A percentile compares a stretch with the other conserved stretches of the same genome.
Conservation (phyloP, 2,888 invertebrate species). For the Hemithea aestivaria region DNA sequence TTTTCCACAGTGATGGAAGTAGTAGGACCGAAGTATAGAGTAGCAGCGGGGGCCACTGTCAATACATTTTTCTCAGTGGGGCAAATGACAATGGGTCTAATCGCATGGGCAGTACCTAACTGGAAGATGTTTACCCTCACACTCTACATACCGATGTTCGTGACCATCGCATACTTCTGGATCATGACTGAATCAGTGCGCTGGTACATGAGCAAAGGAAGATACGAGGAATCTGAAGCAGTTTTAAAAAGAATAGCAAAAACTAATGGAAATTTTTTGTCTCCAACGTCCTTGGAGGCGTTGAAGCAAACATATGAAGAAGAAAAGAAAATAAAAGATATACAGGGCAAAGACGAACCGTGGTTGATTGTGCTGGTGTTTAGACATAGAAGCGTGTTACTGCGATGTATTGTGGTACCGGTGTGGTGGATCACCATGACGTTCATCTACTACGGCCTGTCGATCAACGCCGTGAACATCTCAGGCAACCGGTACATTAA, state of each 20-base stretch:
- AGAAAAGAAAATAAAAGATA: slow-evolving; percentile 30
- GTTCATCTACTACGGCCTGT: slow-evolving; percentile 83
- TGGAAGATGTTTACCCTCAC: slow-evolving; percentile 84
- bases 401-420: slow-evolving; percentile 46
- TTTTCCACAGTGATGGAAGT: slow-evolving; percentile 83
- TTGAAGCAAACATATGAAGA: slow-evolving; percentile 41
- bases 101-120: slow-evolving; percentile 83
- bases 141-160: slow-evolving; percentile 82
- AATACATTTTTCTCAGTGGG: slow-evolving; percentile 85
- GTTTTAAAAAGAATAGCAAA: slow-evolving; percentile 80
- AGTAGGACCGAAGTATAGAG: slow-evolving; percentile 84
- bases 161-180: slow-evolving; percentile 83
- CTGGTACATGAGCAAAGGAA: slow-evolving; percentile 86
- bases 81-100: slow-evolving; percentile 81
- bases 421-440: slow-evolving; percentile 83
- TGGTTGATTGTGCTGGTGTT: slow-evolving; percentile 50
- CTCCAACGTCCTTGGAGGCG: slow-evolving; percentile 43
- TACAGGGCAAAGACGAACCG: slow-evolving; percentile 30
- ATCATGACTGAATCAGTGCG: slow-evolving; percentile 84
- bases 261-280: slow-evolving; percentile 69
- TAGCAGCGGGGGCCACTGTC: slow-evolving; percentile 82
- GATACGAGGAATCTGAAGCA: slow-evolving; percentile 80
- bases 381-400: slow-evolving; percentile 37
- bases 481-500: slow-evolving; percentile 82
- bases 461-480: slow-evolving; percentile 81